Percentiles rank a stretch among this genome's conserved stretches.
Conservation (phyloP, 2,113 vertebrate species). For the Myxocyprinus asiaticus region DNA sequence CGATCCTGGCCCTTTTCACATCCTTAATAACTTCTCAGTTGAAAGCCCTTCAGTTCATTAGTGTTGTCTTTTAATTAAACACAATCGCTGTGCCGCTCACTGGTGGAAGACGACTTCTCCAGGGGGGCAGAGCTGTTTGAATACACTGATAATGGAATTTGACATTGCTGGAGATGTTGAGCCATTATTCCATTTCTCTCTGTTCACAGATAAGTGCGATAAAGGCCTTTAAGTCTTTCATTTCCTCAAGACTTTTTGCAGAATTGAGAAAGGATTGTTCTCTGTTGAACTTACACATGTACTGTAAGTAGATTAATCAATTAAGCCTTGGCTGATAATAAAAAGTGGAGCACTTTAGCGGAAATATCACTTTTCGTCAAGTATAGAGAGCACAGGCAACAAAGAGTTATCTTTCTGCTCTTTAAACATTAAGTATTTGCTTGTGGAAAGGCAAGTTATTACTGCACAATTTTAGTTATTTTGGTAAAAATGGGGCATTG, state of each 20-base stretch:
- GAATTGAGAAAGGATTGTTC: constrained; percentile 58
- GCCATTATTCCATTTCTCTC: constrained; percentile 90
- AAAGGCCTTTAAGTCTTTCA: constrained; percentile 87
- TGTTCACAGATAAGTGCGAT: constrained; percentile 90
- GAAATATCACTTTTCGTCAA: constrained; percentile 47
- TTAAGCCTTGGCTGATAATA: constrained; percentile 44
- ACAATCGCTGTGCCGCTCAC: constrained; percentile 86
- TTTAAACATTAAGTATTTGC: constrained; percentile 28
- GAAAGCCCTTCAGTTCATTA: constrained; percentile 90
- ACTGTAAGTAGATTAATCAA: constrained; percentile 53
- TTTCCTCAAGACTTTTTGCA: constrained; percentile 84
- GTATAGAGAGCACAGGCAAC: constrained; percentile 10
- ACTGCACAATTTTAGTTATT: constrained; percentile 16
- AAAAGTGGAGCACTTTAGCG: constrained; percentile 38
- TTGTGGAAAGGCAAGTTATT: constrained; percentile 26
- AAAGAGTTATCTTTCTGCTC: constrained; percentile 47
- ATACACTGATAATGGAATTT: constrained; percentile 92
- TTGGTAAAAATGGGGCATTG: background rate
- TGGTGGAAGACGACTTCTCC: constrained; percentile 86
- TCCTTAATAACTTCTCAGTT: constrained; percentile 88
- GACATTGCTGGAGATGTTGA: constrained; percentile 92
- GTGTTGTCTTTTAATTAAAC: constrained; percentile 91
- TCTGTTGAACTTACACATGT: constrained; percentile 43
- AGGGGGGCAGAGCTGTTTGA: constrained; percentile 88
- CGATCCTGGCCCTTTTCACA: constrained; percentile 84